These are phyloP conservation scores for Nomada ferruginata DNA, from an alignment of 2,888 invertebrate genomes.

Conservation along the genomic window DNA sequence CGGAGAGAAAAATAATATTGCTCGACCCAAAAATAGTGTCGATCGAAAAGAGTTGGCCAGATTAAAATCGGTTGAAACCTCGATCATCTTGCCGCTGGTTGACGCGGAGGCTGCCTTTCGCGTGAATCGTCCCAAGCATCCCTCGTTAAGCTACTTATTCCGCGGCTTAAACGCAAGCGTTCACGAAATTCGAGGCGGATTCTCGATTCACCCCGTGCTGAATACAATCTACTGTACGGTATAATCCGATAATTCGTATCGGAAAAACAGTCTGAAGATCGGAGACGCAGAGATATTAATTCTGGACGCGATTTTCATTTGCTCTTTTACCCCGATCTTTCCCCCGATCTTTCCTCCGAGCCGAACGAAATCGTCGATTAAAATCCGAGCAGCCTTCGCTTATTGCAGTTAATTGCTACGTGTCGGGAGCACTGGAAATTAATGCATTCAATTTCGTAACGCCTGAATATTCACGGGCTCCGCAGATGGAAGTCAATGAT, in stretches of 20 bases:
- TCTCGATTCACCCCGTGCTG: conserved; percentile 3
- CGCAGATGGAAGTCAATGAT: not conserved
- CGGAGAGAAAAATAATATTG: no score
- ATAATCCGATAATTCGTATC: conserved; percentile 32
- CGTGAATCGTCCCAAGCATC: conserved; percentile 25
- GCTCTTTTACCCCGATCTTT: not conserved
- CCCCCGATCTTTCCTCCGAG: not conserved
- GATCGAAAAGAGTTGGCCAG: conserved; percentile 35
- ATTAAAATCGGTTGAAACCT: conserved; percentile 41
- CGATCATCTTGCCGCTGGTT: conserved; percentile 19
- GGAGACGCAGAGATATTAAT: conserved; percentile 21
- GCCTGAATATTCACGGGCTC: conserved; percentile 11
- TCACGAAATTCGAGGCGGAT: conserved; percentile 44
- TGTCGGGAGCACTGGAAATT: not conserved
- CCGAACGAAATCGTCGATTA: not conserved
- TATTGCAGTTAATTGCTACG: not conserved
- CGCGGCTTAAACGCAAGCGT: conserved; percentile 42
- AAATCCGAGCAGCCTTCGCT: conserved; percentile 4
- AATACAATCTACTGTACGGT: no score
- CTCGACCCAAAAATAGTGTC: no score
- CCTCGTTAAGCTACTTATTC: conserved; percentile 56
- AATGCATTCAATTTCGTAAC: not conserved
- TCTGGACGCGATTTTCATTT: not conserved
- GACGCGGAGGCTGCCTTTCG: conserved; percentile 14
- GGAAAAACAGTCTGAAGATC: not conserved